Evolutionary conservation across 53 echinoderm and acorn worm genomes (phyloP), one percentile per base, ranked within the genome.

Genomic region (Echinarachnius parma): DNA sequence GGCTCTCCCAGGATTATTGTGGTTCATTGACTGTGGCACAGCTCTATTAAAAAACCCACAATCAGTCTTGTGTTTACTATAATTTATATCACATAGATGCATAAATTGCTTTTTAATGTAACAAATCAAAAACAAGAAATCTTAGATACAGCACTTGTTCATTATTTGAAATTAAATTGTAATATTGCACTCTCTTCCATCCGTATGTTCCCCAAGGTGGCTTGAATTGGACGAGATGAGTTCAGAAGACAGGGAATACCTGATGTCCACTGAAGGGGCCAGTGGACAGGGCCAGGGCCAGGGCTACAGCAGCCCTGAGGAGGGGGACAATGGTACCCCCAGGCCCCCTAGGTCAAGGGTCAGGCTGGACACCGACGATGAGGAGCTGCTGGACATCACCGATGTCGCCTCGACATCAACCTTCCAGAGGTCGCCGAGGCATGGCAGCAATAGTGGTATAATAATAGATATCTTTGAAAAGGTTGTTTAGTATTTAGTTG

Each of bases 341-440:
- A 28, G 34, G 4, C 14, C 18, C 3, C 56, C 37, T 14, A 3
- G 7, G 5, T 4, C 57, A 9, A 8, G 9, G 10, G 4, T 19
- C 52, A 50, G 4, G 50, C 34, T 52, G 21, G 82, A 82, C 5
- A 55, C 60, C 2, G 89, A 89, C 30, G 93, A 92, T 65, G 93
- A 92, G 31, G 77, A 89, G 60, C 65, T 92, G 3, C 61, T 89
- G 18, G 89, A 89, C 53, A 78, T 89, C 56, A 69, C 79, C 1
- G 42, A 39, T 29, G 52, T 52, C 9, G 21, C 68, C 11, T 18
- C 74, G 7, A 56, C 74, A 26, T 56, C 74, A 28, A 36, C 57
- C 34, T 72, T 72, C 5, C 54, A 37, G 25, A 24, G 56, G 5
- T 56, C 74, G 18, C 55, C 55, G 23, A 72, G 74, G 23, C 55